phyloP scores from a whole-genome alignment of 2,113 vertebrate species.

The Bujurquina vittata region DNA sequence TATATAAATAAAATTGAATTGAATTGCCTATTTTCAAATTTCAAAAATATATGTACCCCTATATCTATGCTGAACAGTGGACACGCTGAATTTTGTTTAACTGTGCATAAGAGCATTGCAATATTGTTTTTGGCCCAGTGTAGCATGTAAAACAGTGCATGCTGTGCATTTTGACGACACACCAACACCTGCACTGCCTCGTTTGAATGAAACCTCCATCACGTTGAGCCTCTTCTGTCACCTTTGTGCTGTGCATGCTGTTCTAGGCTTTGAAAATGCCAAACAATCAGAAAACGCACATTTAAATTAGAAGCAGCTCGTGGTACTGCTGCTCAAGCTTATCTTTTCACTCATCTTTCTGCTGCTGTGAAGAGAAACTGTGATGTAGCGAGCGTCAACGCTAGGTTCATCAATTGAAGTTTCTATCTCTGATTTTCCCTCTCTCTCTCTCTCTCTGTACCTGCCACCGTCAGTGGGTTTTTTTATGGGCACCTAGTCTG shows the following conservation, averaged over 20 bases:
- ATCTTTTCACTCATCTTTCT: background rate
- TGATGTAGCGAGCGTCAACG: conserved; percentile 20
- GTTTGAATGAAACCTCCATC: conserved; percentile 2
- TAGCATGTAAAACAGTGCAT: background rate
- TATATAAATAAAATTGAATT: too few species aligned
- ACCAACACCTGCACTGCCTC: background rate
- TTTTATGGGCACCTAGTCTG: conserved; percentile 27
- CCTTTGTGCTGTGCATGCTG: conserved; percentile 6
- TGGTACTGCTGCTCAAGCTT: background rate
- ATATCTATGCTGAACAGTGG: background rate
- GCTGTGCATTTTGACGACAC: background rate
- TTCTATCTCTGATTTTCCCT: conserved; percentile 11
- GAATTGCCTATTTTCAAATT: background rate
- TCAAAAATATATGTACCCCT: too few species aligned
- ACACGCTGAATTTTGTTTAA: background rate
- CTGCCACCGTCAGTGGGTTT: conserved; percentile 16
- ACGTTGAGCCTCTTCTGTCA: background rate
- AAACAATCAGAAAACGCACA: background rate
- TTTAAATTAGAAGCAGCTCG: conserved; percentile 17
- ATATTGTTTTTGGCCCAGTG: background rate
- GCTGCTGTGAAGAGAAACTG: background rate
- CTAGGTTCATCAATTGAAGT: conserved; percentile 31
- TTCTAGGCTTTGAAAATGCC: background rate
- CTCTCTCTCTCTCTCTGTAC: conserved; percentile 4
- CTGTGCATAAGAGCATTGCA: background rate